A percentile compares a stretch with the other conserved stretches of the same genome.
These are phyloP conservation scores for Pantelozetes paolii DNA, from an alignment of 2,888 invertebrate genomes.

Conservation along the genomic window DNA sequence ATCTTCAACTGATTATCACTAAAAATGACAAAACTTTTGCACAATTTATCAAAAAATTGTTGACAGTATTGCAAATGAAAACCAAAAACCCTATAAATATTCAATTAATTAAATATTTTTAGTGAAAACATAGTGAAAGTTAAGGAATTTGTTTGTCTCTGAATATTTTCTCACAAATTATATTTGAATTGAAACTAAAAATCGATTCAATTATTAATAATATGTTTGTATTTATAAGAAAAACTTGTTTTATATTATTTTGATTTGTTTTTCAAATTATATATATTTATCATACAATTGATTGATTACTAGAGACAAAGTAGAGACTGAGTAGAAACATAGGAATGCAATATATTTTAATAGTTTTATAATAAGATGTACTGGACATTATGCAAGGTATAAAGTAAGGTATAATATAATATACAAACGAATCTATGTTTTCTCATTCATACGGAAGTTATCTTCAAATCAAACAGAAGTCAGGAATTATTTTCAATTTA, in stretches of 20 bases:
- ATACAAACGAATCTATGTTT: not conserved
- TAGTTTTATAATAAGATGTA: not conserved
- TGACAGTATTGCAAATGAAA: not conserved
- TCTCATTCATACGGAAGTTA: conserved; percentile 12
- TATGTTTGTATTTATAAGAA: not conserved
- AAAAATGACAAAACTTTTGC: not conserved
- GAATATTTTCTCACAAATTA: not conserved
- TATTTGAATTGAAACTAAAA: not conserved
- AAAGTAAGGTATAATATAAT: no score
- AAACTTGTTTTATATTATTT: conserved; percentile 2
- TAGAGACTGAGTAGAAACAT: no score
- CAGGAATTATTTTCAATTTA: not conserved
- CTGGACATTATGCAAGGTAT: no score
- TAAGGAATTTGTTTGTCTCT: not conserved
- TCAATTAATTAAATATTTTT: not conserved
- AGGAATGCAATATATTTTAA: not conserved
- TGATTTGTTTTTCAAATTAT: not conserved
- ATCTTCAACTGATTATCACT: not conserved
- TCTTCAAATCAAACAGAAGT: not conserved
- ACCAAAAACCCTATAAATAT: not conserved
- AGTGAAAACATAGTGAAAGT: not conserved
- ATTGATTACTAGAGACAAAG: not conserved
- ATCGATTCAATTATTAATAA: no score
- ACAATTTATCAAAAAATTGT: not conserved
- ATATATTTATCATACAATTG: not conserved